phyloP scores from a whole-genome alignment of 2,888 invertebrate genomes.

The Caenorhabditis panamensis region DNA sequence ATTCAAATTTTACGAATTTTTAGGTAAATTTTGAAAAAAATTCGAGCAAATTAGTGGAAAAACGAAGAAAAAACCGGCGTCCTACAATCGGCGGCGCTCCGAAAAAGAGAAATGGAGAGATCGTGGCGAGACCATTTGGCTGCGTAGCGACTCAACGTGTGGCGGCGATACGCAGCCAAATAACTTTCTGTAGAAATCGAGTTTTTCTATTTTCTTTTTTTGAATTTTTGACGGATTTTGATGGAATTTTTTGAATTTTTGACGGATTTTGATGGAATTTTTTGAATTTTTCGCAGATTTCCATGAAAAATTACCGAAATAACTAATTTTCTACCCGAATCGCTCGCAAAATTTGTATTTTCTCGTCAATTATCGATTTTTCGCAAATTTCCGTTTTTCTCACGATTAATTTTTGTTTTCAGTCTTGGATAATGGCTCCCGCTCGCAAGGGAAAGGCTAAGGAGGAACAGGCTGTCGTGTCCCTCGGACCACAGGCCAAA shows the following conservation, averaged over 20 bases:
- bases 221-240: slow-evolving; percentile 6
- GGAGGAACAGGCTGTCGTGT: slow-evolving; percentile 96
- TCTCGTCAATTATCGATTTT: not conserved
- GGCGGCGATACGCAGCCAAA: slow-evolving; percentile 48
- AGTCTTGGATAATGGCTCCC: slow-evolving; percentile 85
- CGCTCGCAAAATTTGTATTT: not conserved
- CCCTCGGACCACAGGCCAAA: slow-evolving; percentile 82
- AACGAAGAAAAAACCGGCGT: slow-evolving; percentile 53
- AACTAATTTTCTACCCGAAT: too few species aligned
- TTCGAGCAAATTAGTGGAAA: slow-evolving; percentile 23
- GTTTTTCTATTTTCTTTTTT: slow-evolving; percentile 34
- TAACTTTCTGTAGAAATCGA: slow-evolving; percentile 22
- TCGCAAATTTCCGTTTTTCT: not conserved
- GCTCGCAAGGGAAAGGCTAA: slow-evolving; percentile 97
- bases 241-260: slow-evolving; percentile 13
- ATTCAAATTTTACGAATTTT: not conserved
- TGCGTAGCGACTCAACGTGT: slow-evolving; percentile 51
- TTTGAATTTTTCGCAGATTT: not conserved
- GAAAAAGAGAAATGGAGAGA: slow-evolving; percentile 37
- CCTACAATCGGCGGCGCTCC: slow-evolving; percentile 36
- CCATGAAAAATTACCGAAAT: not conserved
- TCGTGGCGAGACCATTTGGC: slow-evolving; percentile 57
- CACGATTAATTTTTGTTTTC: slow-evolving; percentile 14
- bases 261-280: not conserved
- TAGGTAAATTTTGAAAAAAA: not conserved